Base-by-base conservation (phyloP, 2,113 vertebrate genomes). In the Phalacrocorax aristotelis region DNA sequence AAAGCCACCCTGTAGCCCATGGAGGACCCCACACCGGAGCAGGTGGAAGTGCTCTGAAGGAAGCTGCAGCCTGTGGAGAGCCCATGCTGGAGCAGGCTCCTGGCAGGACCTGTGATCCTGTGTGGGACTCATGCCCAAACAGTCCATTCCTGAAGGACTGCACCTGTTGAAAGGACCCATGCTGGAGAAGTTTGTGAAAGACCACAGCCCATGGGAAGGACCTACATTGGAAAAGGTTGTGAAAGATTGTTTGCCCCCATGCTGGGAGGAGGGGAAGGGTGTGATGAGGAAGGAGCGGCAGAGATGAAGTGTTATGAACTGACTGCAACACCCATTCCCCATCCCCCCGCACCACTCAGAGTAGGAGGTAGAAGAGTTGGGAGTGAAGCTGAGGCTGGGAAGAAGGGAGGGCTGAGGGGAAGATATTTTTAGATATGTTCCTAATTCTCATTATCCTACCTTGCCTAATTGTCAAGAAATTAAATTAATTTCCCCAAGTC, bases 51-150 rank as follows among this genome's bases (percentile, higher is more conserved):
- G 1, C 3, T 19, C 36, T 77, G 64, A 62, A 81, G 29, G 40
- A 76, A 93, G 32, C 5, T 75, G 44, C 32, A 71, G 29, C 26
- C 54, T 29, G 3, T 57, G 18, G 29, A 71, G 15, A 60, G 12
- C 5, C 14, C 27, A 18, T 20, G 20, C 9, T 62, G 30, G 30
- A 55, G 40, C 20, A 90, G 40, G n/a, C 6, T 83, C 19, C 38
- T 54, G 19, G 20, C n/a, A 36, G 30, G 12, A 57, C 1, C 57
- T 38, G 36, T 68, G 30, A 66, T 13, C 13, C 21, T 26, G 10
- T 13, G 16, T 7, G 16, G 36, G 4, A n/a, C 40, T 40, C 29
- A 34, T 0, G 3, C 5, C 27, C 12, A 5, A 80, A 34, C 8
- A 48, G 27, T 71, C 27, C 15, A 9, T 48, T 40, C 30, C 29